Conservation (phyloP, 2,797 vertebrate genomes). For the Neosilurus hyrtlii region DNA sequence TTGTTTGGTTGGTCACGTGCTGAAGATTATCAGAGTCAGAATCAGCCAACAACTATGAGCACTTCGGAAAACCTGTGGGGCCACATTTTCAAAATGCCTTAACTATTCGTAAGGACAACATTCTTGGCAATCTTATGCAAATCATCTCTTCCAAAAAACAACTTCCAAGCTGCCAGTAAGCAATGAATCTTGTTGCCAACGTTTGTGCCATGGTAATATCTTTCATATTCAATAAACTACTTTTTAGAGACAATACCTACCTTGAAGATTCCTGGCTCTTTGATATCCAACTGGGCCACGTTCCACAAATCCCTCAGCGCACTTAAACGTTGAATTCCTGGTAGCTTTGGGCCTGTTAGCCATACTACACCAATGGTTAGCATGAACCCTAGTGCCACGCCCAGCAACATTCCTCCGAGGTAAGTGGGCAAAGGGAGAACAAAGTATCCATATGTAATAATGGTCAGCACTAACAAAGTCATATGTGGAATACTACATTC, state of each 20-base stretch:
- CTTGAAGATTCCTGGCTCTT: conserved; percentile 90
- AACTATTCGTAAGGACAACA: neutral
- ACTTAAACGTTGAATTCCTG: conserved; percentile 59
- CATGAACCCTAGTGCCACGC: conserved; percentile 87
- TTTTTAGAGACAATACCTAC: conserved; percentile 66
- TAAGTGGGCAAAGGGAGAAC: conserved; percentile 87
- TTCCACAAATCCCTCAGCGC: conserved; percentile 62
- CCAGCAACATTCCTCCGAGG: conserved; percentile 81
- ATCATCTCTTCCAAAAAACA: neutral
- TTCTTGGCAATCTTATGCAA: neutral
- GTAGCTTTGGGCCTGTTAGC: conserved; percentile 79
- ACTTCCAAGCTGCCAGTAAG: neutral
- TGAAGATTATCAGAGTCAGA: neutral
- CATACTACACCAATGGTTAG: conserved; percentile 85
- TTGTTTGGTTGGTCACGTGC: neutral
- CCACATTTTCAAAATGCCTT: neutral
- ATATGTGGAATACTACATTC: conserved; percentile 76
- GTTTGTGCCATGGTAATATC: neutral
- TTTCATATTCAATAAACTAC: neutral
- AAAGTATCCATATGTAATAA: conserved; percentile 85
- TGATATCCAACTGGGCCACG: conserved; percentile 78
- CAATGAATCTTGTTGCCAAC: neutral
- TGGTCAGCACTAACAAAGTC: conserved; percentile 77
- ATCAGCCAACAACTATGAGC: neutral
- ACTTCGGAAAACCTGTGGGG: neutral